Conservation (phyloP, 2,888 invertebrate genomes). For the Hirtodrosophila duncani region DNA sequence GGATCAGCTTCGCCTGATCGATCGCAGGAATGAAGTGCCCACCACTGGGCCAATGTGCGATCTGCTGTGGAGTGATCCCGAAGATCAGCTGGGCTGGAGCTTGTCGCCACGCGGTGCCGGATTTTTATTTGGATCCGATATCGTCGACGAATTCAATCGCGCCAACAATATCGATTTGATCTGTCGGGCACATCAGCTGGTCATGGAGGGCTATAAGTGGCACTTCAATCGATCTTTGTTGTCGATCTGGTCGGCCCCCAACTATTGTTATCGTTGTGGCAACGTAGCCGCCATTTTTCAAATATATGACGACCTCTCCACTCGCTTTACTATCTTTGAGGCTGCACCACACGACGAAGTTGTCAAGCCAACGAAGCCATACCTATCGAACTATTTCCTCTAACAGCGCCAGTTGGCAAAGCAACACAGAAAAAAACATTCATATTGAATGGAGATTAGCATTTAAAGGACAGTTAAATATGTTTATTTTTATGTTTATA, state of each 20-base stretch:
- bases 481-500: no score
- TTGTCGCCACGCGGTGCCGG: slow-evolving; percentile 97
- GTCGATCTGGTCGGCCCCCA: slow-evolving; percentile 99
- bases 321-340: no score
- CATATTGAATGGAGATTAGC: no score
- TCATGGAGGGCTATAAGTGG: slow-evolving; percentile 98
- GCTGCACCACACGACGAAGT: no score
- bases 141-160: slow-evolving; percentile 95
- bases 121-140: slow-evolving; percentile 96
- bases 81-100: slow-evolving; percentile 94
- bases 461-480: no score
- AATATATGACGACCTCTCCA: no score
- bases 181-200: slow-evolving; percentile 98
- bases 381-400: no score
- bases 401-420: no score
- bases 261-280: slow-evolving; percentile 99
- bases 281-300: slow-evolving; percentile 98
- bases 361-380: no score
- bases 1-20: slow-evolving; percentile 96
- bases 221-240: slow-evolving; percentile 98
- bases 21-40: slow-evolving; percentile 97
- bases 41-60: slow-evolving; percentile 99
- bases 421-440: no score
- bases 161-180: slow-evolving; percentile 94
- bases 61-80: slow-evolving; percentile 99